phyloP scores from a whole-genome alignment of 2,113 vertebrate genomes.

The Brienomyrus longianalis region DNA sequence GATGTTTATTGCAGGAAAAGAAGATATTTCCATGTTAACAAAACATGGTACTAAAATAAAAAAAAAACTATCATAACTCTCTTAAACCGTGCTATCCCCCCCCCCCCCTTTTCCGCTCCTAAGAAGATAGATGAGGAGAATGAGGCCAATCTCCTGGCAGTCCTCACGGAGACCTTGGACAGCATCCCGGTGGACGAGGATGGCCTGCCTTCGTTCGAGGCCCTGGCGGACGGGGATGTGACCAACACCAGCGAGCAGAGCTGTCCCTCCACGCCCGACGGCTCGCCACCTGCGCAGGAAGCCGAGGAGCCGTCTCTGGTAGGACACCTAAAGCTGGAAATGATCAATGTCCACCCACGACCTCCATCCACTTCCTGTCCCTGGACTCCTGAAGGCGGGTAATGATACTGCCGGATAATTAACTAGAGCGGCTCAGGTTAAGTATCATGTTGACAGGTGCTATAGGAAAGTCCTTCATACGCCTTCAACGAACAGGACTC shows the following conservation, averaged over 20 bases:
- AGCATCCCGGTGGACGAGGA: slow-evolving; percentile 99
- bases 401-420: not conserved
- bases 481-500: not conserved
- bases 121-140: slow-evolving; percentile 99
- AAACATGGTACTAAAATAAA: slow-evolving; percentile 30
- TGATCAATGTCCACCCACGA: slow-evolving; percentile 32
- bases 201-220: slow-evolving; percentile 98
- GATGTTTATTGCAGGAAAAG: slow-evolving; percentile 32
- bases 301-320: slow-evolving; percentile 97
- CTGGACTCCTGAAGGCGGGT: not conserved
- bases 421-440: not conserved
- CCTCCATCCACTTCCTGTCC: not conserved
- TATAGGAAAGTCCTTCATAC: not conserved
- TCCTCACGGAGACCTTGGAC: slow-evolving; percentile 97
- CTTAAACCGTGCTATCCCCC: slow-evolving; percentile 56
- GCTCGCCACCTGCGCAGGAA: slow-evolving; percentile 85
- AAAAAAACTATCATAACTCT: slow-evolving; percentile 26
- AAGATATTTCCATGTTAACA: slow-evolving; percentile 42
- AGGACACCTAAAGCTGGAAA: slow-evolving; percentile 51
- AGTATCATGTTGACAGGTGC: slow-evolving; percentile 1
- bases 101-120: slow-evolving; percentile 37
- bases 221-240: slow-evolving; percentile 97
- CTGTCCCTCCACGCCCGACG: slow-evolving; percentile 83
- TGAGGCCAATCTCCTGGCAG: slow-evolving; percentile 97
- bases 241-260: slow-evolving; percentile 90